Percentiles rank a stretch among this genome's conserved stretches.
phyloP scores from a whole-genome alignment of 2,888 invertebrate genomes.

The Sclerodermus sp. region DNA sequence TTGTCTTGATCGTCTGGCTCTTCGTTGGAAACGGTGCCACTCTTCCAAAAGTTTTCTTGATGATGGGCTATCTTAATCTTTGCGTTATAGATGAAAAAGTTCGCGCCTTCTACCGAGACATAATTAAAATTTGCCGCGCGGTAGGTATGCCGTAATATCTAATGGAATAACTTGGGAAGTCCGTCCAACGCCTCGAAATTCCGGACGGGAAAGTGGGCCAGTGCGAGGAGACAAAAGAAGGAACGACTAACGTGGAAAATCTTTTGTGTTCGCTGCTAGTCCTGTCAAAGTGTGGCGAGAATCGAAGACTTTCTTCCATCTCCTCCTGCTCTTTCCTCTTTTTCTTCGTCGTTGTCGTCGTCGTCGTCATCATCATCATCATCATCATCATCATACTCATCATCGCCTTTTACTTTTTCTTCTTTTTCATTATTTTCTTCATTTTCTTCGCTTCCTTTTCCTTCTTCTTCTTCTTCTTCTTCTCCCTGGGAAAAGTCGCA shows the following conservation, averaged over 20 bases:
- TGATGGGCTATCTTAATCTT: background rate
- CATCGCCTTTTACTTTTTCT: too few species aligned
- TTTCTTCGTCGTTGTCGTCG: too few species aligned
- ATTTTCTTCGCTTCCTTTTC: too few species aligned
- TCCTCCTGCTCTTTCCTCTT: too few species aligned
- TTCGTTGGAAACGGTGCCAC: background rate
- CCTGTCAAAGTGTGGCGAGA: too few species aligned
- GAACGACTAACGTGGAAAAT: background rate
- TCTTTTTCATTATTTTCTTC: too few species aligned
- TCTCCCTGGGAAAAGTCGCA: background rate
- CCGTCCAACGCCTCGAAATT: background rate
- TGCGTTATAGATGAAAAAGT: constrained; percentile 6
- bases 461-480: too few species aligned
- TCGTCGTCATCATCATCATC: too few species aligned
- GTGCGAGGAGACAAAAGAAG: background rate
- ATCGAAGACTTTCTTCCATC: too few species aligned
- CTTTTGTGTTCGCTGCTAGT: background rate
- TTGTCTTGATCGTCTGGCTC: background rate
- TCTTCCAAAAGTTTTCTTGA: background rate
- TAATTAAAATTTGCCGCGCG: constrained; percentile 10
- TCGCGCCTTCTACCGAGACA: background rate
- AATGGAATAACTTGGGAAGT: constrained; percentile 1
- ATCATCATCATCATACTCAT: too few species aligned
- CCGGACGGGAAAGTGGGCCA: background rate
- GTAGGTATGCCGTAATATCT: background rate